phyloP scores from a whole-genome alignment of 1,140 invertebrate genomes.

The Andricus grossulariae region DNA sequence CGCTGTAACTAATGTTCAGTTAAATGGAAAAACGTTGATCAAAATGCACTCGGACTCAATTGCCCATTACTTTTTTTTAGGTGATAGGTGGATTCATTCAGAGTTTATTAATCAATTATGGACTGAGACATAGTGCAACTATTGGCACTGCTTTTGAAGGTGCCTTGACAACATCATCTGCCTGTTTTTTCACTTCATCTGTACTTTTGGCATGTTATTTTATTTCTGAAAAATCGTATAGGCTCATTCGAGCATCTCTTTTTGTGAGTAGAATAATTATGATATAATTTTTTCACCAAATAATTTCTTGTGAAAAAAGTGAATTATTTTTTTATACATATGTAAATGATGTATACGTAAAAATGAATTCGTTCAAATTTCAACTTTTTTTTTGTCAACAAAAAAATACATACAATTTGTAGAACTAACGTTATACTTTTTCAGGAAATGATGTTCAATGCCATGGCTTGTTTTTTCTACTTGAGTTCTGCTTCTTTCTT shows the following conservation, averaged over 20 bases:
- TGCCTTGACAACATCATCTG: conserved; percentile 84
- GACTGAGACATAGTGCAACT: conserved; percentile 79
- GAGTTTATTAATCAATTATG: conserved; percentile 85
- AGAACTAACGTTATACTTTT: conserved; percentile 49
- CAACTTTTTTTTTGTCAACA: no score
- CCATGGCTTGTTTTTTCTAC: conserved; percentile 84
- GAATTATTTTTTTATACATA: neutral
- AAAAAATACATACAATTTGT: no score
- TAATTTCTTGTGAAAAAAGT: neutral
- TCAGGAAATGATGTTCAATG: conserved; percentile 88
- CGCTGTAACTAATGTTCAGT: no score
- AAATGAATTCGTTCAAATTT: no score
- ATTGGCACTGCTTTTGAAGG: conserved; percentile 85
- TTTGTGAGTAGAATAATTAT: conserved; percentile 80
- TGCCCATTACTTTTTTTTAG: conserved; percentile 67
- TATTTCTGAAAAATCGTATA: conserved; percentile 84
- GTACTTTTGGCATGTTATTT: conserved; percentile 85
- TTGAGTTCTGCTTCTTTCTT: conserved; percentile 85
- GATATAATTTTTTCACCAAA: neutral
- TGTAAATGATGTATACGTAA: neutral
- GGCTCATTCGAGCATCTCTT: conserved; percentile 83
- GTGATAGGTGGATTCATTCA: conserved; percentile 85
- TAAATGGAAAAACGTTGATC: no score
- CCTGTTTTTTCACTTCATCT: conserved; percentile 84
- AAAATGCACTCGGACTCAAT: neutral